Conservation (phyloP, 2,113 vertebrate species). For the Antidorcas marsupialis region DNA sequence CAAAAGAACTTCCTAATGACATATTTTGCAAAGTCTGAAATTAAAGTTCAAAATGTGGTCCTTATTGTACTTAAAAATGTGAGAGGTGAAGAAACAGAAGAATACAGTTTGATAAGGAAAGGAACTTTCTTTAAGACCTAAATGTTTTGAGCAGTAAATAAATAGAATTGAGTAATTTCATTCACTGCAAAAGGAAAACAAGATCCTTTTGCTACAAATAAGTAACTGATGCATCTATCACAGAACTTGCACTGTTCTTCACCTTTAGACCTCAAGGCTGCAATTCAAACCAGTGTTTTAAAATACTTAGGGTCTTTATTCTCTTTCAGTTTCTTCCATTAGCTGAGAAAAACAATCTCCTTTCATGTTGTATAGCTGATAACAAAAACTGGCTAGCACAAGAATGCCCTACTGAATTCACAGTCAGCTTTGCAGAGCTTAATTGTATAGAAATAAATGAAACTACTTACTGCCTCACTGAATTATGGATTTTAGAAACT, state of each 20-base stretch:
- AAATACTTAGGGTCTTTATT: slow-evolving; percentile 70
- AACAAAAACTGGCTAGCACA: slow-evolving; percentile 74
- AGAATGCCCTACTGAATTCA: slow-evolving; percentile 80
- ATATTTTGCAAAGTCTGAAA: slow-evolving; percentile 40
- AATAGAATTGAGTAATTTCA: slow-evolving; percentile 31
- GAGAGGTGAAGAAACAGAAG: neutral
- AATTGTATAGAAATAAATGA: slow-evolving; percentile 80
- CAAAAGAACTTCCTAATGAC: slow-evolving; percentile 1
- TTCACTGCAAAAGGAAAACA: slow-evolving; percentile 16
- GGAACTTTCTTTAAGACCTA: neutral
- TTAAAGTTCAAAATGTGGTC: slow-evolving; percentile 23
- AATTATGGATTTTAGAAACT: slow-evolving; percentile 82
- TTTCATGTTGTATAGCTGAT: slow-evolving; percentile 79
- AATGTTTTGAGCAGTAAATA: slow-evolving; percentile 16
- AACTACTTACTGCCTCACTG: slow-evolving; percentile 80
- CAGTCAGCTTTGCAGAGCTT: slow-evolving; percentile 73
- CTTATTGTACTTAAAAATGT: slow-evolving; percentile 20
- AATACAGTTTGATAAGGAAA: neutral
- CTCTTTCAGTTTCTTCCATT: slow-evolving; percentile 72
- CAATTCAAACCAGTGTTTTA: slow-evolving; percentile 69
- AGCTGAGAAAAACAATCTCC: slow-evolving; percentile 75
- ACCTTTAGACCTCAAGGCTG: slow-evolving; percentile 53
- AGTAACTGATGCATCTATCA: slow-evolving; percentile 55
- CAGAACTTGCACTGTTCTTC: slow-evolving; percentile 32
- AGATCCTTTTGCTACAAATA: slow-evolving; percentile 38